Evolutionary conservation across 1,140 invertebrate species (phyloP).

Genomic region (Pseudomyrmex sp.): DNA sequence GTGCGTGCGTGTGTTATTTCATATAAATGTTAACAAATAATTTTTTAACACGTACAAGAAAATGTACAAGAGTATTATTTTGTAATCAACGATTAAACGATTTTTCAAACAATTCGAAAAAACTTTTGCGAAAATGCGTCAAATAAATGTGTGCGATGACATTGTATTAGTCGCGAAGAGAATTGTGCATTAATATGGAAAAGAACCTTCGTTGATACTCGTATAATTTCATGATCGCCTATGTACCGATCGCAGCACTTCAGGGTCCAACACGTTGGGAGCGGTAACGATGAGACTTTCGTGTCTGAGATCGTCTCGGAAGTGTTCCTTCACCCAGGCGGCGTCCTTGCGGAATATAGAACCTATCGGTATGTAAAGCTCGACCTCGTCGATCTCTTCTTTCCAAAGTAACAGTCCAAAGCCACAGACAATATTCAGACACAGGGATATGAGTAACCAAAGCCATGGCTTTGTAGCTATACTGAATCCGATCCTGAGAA

Average conservation of each 20-base stretch:
- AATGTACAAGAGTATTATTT: background rate
- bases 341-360: conserved; percentile 79
- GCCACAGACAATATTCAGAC: conserved; percentile 75
- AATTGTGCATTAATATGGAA: conserved; percentile 65
- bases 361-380: conserved; percentile 75
- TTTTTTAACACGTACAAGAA: background rate
- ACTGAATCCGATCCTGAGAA: conserved; percentile 78
- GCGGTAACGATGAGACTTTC: conserved; percentile 84
- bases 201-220: conserved; percentile 68
- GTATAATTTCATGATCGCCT: conserved; percentile 70
- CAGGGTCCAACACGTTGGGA: conserved; percentile 82
- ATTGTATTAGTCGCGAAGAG: conserved; percentile 40
- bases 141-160: background rate
- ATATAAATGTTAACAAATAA: too few species aligned
- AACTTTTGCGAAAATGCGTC: background rate
- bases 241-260: conserved; percentile 82
- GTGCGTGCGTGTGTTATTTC: too few species aligned
- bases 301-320: conserved; percentile 82
- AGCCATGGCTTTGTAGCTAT: conserved; percentile 81
- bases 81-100: background rate
- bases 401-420: conserved; percentile 77
- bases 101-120: background rate
- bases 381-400: conserved; percentile 78
- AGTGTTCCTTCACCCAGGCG: conserved; percentile 81
- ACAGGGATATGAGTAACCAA: conserved; percentile 77